Evolutionary conservation across 2,888 invertebrate species (phyloP).

Genomic region (Hydrotaea diabolus): DNA sequence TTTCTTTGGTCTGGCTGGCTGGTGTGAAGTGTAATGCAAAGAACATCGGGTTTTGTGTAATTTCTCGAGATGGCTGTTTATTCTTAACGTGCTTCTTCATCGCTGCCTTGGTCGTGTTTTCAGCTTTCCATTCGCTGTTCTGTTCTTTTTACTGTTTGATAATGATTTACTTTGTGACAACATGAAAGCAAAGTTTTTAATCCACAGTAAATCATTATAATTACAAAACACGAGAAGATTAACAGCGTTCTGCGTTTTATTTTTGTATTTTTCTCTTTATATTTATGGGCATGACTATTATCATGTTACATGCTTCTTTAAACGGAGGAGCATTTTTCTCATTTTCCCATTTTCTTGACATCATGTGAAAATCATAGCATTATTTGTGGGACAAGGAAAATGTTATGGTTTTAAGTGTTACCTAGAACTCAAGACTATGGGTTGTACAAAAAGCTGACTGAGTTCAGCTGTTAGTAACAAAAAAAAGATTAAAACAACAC

Average conservation of each 20-base stretch:
- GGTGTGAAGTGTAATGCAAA: conserved; percentile 33
- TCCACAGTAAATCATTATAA: conserved; percentile 65
- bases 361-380: conserved; percentile 9
- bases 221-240: conserved; percentile 63
- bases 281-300: conserved; percentile 24
- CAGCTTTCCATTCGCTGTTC: conserved; percentile 2
- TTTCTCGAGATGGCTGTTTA: conserved; percentile 27
- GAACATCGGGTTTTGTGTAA: conserved; percentile 37
- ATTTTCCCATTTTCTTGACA: not conserved
- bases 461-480: no score
- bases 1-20: not conserved
- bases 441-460: no score
- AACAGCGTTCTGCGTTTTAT: conserved; percentile 37
- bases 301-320: conserved; percentile 31
- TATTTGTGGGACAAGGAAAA: not conserved
- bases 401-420: not conserved
- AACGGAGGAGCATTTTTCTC: not conserved
- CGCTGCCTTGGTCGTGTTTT: conserved; percentile 6
- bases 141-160: conserved; percentile 21
- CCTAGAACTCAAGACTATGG: no score
- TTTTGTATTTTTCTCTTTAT: not conserved
- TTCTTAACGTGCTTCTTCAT: not conserved
- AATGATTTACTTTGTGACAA: conserved; percentile 65
- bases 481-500: no score
- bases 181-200: conserved; percentile 66